Base-by-base conservation (phyloP, 2,113 vertebrate species). In the Abramis brama region DNA sequence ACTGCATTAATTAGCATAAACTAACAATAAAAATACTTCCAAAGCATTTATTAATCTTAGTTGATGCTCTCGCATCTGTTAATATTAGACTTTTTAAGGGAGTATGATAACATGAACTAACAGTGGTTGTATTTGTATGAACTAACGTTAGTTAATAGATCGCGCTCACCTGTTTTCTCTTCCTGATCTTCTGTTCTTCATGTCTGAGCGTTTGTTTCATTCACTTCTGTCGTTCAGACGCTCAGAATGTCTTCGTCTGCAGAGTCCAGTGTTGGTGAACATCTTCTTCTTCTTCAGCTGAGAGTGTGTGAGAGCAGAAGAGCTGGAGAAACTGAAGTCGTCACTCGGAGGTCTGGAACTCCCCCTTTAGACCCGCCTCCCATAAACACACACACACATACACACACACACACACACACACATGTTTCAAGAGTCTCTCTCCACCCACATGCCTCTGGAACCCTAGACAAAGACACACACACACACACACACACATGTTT, bases 361-460 rank as follows among this genome's bases (percentile, higher is more conserved):
- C 73, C 73, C 17, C 19, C 19, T 57, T 57, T 57, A 57, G 55
- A 23, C 55, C 55, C 55, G 6, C 55, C 11, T 76, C n/a, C 19
- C n/a, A 50, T 7, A 52, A 36, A 59, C 76, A 79, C 21, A 59
- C 76, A 21, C 7, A 59, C 12, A 36, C 47, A 60, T 4, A 59
- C 12, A 36, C 47, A 60, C 23, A 39, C n/a, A 59, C 76, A 79
- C 21, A 59, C 76, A 21, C 7, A 59, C 12, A 36, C 47, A 60
- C 23, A 39, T 0, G 6, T 21, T 43, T 15, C 30, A 27, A 21
- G 50, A 33, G 27, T 36, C 25, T 57, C 8, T 57, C 55, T 60
- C 77, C 77, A 39, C 77, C 77, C 77, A 43, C 39, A 71, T 21
- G 55, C 33, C 55, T 60, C 55, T 79, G 77, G 55, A 79, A 79